These are phyloP conservation scores for Lichenostomus cassidix DNA, from an alignment of 2,113 vertebrate genomes.

Conservation along the genomic window DNA sequence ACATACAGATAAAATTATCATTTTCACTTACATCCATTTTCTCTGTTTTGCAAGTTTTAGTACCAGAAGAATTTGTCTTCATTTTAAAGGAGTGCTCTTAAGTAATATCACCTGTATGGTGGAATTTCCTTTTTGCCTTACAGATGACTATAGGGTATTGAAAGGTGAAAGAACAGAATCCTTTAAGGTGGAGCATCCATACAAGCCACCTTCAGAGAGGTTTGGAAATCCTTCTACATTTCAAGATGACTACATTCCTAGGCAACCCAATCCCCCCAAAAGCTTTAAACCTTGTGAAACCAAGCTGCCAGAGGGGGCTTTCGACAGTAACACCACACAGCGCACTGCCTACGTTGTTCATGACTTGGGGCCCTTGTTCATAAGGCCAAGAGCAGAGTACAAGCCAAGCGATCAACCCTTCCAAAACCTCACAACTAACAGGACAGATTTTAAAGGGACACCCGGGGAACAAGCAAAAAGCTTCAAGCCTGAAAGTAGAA, in stretches of 20 bases:
- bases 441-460: constrained; percentile 77
- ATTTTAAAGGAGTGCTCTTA: not conserved
- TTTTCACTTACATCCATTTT: not conserved
- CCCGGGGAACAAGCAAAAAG: constrained; percentile 71
- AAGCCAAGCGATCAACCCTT: constrained; percentile 75
- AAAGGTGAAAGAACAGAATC: constrained; percentile 70
- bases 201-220: constrained; percentile 72
- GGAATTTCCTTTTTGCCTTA: constrained; percentile 41
- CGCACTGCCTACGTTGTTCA: constrained; percentile 70
- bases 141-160: constrained; percentile 82
- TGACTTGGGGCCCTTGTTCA: constrained; percentile 40
- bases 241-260: constrained; percentile 78
- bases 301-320: constrained; percentile 63
- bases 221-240: constrained; percentile 84
- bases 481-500: constrained; percentile 72
- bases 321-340: constrained; percentile 74
- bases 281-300: constrained; percentile 73
- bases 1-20: not conserved
- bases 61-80: not conserved
- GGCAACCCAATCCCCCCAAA: constrained; percentile 45
- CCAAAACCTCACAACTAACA: constrained; percentile 80
- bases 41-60: not conserved
- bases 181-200: constrained; percentile 68
- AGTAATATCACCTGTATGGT: not conserved
- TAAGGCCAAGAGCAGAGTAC: constrained; percentile 67